Conservation (phyloP, 64 coral and sea anemone species). For the Catalaphyllia jardinei region DNA sequence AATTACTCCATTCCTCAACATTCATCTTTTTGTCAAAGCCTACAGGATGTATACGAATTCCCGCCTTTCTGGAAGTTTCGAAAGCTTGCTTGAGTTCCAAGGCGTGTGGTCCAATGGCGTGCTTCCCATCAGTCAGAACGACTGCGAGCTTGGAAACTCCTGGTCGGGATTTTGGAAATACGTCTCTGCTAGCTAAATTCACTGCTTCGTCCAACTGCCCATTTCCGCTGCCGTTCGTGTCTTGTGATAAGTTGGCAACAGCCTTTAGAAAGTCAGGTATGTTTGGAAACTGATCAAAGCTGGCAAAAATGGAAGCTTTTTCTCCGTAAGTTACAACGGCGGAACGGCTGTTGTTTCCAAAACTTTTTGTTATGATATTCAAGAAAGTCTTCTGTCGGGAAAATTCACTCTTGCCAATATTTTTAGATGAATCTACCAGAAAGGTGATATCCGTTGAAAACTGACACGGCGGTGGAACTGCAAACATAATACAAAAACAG, state of each 20-base stretch:
- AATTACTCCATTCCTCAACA: not conserved
- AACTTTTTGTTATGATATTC: slow-evolving; percentile 31
- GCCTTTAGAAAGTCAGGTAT: slow-evolving; percentile 5
- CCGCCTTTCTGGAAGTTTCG: slow-evolving; percentile 8
- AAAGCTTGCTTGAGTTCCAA: not conserved
- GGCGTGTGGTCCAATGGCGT: not conserved
- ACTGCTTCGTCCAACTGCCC: slow-evolving; percentile 1
- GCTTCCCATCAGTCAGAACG: slow-evolving; percentile 48
- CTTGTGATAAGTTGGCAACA: slow-evolving; percentile 12
- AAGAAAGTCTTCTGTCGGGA: slow-evolving; percentile 60
- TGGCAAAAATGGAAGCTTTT: not conserved
- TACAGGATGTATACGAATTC: slow-evolving; percentile 8
- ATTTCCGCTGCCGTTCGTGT: not conserved
- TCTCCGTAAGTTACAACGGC: slow-evolving; percentile 25
- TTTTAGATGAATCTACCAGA: slow-evolving; percentile 63
- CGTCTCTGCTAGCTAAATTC: slow-evolving; percentile 12
- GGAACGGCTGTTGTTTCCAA: not conserved
- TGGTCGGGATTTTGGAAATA: slow-evolving; percentile 26
- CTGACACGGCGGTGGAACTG: slow-evolving; percentile 49
- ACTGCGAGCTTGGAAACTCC: not conserved
- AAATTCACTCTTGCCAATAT: slow-evolving; percentile 27
- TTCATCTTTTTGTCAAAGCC: slow-evolving; percentile 24
- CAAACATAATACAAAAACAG: no score
- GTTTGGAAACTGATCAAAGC: slow-evolving; percentile 1
- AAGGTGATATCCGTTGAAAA: slow-evolving; percentile 57